Base-by-base conservation (phyloP, 2,797 vertebrate genomes). In the Leptoclinus maculatus region DNA sequence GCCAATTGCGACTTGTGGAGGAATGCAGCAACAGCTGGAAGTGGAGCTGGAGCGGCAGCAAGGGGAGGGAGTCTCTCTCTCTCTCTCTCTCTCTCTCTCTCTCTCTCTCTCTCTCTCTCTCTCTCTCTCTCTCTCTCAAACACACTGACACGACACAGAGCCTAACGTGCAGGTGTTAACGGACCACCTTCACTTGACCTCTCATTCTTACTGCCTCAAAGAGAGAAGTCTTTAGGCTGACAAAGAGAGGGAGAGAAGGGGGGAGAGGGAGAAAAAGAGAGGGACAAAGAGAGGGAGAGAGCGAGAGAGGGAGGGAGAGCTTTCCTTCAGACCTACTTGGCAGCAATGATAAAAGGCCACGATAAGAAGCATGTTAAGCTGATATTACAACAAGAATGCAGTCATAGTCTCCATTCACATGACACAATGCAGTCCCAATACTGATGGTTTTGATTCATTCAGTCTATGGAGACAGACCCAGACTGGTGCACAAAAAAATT, bases 21-120 rank as follows among this genome's bases (percentile, higher is more conserved):
- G 89, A 90, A 93, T 92, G 89, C 71, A 80, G 51, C 79, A 92
- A 90, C 92, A 92, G 92, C 91, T 93, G 92, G 89, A 93, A 87
- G 83, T 68, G 14, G 70, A 89, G 80, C 79, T 65, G 66, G 87
- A 82, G 77, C 83, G 70, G 71, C 69, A 83, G 43, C 70, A 82
- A 83, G 83, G 79, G 90, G 90, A 83, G 91, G 87, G 90, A 89
- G 82, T 78, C 74, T 80, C 76, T 53, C 64, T 66, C 78, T 34
- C 64, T 41, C 66, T 11, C 82, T 65, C 66, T 49, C 66, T 75
- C 38, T 38, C 76, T 69, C 64, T 39, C 62, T 62, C 78, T 47
- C 71, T 73, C 67, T 19, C 76, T 34, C 59, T 62, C 56, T 43
- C 69, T 63, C 47, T 25, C 47, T 58, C 71, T 12, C 29, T 38